These are phyloP conservation scores for Theretra japonica DNA, from an alignment of 2,888 invertebrate genomes.

Conservation along the genomic window DNA sequence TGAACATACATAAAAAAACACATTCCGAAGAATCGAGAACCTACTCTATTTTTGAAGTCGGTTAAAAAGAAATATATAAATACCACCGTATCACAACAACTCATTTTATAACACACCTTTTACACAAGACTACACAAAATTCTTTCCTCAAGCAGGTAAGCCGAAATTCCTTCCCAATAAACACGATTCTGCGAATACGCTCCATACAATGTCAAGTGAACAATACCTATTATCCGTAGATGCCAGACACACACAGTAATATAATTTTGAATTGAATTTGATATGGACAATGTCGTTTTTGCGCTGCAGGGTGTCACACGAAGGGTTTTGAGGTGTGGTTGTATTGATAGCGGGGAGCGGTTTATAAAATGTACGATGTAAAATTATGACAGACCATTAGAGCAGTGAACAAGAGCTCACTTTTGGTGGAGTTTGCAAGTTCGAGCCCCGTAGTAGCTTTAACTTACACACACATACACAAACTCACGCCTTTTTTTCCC, in stretches of 20 bases:
- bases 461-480: no score
- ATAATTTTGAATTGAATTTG: slow-evolving; percentile 29
- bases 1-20: no score
- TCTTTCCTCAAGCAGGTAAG: background rate
- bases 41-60: no score
- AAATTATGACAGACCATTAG: no score
- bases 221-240: slow-evolving; percentile 18
- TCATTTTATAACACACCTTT: no score
- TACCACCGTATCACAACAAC: no score
- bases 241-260: slow-evolving; percentile 30
- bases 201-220: slow-evolving; percentile 26
- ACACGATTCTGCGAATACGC: background rate
- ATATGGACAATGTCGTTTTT: slow-evolving; percentile 21
- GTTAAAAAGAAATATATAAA: slow-evolving; percentile 3
- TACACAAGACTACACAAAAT: background rate
- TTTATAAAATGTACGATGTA: background rate
- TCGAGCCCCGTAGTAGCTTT: no score
- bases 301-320: slow-evolving; percentile 15
- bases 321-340: slow-evolving; percentile 6
- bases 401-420: no score
- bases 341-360: slow-evolving; percentile 1
- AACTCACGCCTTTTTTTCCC: no score
- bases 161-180: background rate
- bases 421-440: no score
- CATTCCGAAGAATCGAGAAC: no score